phyloP scores from a whole-genome alignment of 30 jellyfish, hydroid and myxozoan genomes.

The Aurelia aurita region DNA sequence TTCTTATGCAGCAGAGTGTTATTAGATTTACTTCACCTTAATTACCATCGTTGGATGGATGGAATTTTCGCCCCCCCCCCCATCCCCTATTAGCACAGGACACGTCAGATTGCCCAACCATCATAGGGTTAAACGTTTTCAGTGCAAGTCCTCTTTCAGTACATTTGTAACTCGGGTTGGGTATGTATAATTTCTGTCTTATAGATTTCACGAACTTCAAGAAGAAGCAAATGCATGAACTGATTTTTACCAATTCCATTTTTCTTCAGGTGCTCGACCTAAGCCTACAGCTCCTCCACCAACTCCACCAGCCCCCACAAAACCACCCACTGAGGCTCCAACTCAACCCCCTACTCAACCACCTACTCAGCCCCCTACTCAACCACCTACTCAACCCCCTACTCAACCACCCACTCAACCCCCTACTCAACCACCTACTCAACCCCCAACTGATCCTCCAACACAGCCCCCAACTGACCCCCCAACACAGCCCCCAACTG shows the following conservation, averaged over 20 bases:
- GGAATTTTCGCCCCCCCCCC: no score
- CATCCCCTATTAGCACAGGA: no score
- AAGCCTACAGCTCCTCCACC: conserved; percentile 1
- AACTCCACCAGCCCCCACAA: conserved; percentile 18
- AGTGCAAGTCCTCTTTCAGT: no score
- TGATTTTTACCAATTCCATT: neutral
- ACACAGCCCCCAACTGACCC: conserved; percentile 17
- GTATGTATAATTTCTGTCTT: no score
- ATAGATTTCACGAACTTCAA: no score
- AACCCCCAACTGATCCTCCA: conserved; percentile 12
- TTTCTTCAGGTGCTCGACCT: neutral
- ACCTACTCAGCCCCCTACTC: conserved; percentile 15
- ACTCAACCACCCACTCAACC: neutral
- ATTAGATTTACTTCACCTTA: no score
- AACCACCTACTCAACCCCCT: conserved; percentile 12
- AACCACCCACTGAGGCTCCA: conserved; percentile 6
- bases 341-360: neutral
- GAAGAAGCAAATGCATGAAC: neutral
- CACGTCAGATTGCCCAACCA: no score
- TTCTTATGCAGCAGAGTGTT: no score
- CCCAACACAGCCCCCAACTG: no score
- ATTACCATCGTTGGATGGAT: no score
- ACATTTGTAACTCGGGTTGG: no score
- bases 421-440: neutral
- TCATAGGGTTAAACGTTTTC: no score